These are phyloP conservation scores for Atta texana DNA, from an alignment of 1,140 invertebrate species.

Conservation along the genomic window DNA sequence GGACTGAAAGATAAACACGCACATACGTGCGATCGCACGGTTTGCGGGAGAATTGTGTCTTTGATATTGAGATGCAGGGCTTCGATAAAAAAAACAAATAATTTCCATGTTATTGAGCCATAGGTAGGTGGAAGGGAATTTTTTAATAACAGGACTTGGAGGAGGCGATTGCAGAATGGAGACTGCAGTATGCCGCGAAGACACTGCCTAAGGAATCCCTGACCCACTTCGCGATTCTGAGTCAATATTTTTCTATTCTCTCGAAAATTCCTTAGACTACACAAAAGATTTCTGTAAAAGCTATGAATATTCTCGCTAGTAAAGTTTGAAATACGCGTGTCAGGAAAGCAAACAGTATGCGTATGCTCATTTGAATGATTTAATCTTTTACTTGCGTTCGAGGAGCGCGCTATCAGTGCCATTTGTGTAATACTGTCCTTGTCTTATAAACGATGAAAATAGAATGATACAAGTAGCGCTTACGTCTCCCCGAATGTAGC, in stretches of 20 bases:
- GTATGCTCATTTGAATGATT: constrained; percentile 16
- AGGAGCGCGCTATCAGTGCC: too few relatives aligned
- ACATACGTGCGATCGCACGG: constrained; percentile 32
- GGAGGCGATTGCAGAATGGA: constrained; percentile 68
- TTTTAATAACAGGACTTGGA: constrained; percentile 71
- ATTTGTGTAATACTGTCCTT: too few relatives aligned
- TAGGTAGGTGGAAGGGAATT: constrained; percentile 72
- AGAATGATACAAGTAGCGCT: too few relatives aligned
- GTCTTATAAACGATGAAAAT: too few relatives aligned
- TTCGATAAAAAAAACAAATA: constrained; percentile 66
- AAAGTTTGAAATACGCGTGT: constrained; percentile 13
- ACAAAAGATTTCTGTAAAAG: constrained; percentile 57
- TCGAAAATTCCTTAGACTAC: constrained; percentile 49
- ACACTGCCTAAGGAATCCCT: constrained; percentile 72
- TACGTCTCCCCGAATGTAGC: too few relatives aligned
- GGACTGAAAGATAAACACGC: constrained; percentile 40
- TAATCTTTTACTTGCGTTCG: background rate
- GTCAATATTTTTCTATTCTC: constrained; percentile 74
- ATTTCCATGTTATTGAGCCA: constrained; percentile 74
- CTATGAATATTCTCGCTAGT: constrained; percentile 65
- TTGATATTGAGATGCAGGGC: constrained; percentile 71
- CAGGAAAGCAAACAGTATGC: constrained; percentile 17
- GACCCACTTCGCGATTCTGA: constrained; percentile 69
- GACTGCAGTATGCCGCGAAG: constrained; percentile 68
- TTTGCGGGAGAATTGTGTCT: constrained; percentile 68